Evolutionary conservation across 2,888 invertebrate species (phyloP), one percentile per base, ranked within the genome.

Genomic region (Megastigmus dorsalis): DNA sequence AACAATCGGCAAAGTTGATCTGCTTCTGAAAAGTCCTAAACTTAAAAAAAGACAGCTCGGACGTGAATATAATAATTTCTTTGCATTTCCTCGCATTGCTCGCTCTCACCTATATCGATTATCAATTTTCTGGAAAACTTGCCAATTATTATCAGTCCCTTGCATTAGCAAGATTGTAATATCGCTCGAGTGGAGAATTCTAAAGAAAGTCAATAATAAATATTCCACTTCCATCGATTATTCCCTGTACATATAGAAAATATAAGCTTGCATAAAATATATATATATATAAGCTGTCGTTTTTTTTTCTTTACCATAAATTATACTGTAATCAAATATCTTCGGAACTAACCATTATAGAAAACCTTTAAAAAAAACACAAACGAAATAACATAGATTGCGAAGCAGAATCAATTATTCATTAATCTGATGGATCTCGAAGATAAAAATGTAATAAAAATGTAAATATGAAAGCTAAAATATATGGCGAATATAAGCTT

Each of bases 341-440:
- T 55, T 20, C 13, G 15, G 20, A 55, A n/a, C 10, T 18, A 33
- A 23, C 50, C 13, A 50, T 50, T 3, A 52, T n/a, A n/a, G 41
- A 10, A n/a, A 13, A 41, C 9, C 41, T n/a, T 28, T 28, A n/a
- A n/a, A 6, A n/a, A 10, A 28, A 15, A 52, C 0, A 33, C 10
- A 55, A 28, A 43, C 13, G 13, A 59, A 59, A 43, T 57, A 57
- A 41, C 41, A 20, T 33, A 57, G 38, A 41, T 30, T 57, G 20
- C 41, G 15, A 20, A 57, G 23, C 9, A 57, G 7, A 57, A 57
- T 57, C 57, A 38, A n/a, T n/a, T n/a, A n/a, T 57, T 55, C 28
- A 38, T 41, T 36, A n/a, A n/a, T n/a, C 7, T n/a, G 30, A 54
- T 33, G 28, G 13, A 30, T 2, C 3, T n/a, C n/a, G 1, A 1